Conservation (phyloP, 2,113 vertebrate species). For the Pluvialis apricaria region DNA sequence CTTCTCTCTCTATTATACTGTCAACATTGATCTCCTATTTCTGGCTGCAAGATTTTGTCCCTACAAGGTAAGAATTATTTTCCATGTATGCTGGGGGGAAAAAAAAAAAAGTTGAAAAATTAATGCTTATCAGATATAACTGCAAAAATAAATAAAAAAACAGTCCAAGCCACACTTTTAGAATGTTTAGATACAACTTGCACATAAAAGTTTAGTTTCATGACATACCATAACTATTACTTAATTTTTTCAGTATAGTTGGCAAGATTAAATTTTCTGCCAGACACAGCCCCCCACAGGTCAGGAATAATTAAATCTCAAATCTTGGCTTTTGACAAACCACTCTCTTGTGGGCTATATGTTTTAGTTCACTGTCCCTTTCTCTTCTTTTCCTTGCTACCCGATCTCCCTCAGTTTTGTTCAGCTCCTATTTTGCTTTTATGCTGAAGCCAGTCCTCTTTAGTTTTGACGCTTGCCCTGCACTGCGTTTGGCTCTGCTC, state of each 20-base stretch:
- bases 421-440: background rate
- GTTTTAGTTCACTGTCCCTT: background rate
- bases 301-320: background rate
- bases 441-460: background rate
- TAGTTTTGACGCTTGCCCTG: too few species aligned
- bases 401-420: background rate
- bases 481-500: background rate
- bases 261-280: background rate
- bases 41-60: constrained; percentile 93
- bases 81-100: background rate
- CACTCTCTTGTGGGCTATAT: background rate
- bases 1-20: constrained; percentile 96
- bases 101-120: background rate
- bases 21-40: constrained; percentile 97
- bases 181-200: background rate
- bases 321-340: background rate
- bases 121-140: background rate
- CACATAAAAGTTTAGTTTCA: background rate
- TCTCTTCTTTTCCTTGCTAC: background rate
- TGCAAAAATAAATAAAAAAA: background rate
- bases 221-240: too few species aligned
- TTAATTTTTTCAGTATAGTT: background rate
- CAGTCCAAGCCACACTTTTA: background rate
- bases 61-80: constrained; percentile 81
- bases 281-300: background rate